Conservation (phyloP, 2,888 invertebrate species). For the Octodonta nipae region DNA sequence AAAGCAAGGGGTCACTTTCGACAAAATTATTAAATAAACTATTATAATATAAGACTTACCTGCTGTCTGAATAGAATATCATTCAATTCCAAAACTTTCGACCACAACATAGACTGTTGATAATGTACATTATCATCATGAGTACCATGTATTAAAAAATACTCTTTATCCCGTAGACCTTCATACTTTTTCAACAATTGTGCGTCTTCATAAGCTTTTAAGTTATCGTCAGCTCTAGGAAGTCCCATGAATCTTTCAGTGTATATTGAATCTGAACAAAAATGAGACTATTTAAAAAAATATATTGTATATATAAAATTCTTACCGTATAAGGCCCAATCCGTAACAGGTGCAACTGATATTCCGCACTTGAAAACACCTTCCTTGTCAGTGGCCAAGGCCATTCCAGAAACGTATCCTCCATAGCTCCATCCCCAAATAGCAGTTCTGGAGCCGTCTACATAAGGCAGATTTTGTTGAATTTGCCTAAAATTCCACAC, state of each 20-base stretch:
- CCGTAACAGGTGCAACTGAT: slow-evolving; percentile 91
- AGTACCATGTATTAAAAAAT: slow-evolving; percentile 86
- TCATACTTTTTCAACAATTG: slow-evolving; percentile 59
- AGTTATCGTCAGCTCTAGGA: slow-evolving; percentile 57
- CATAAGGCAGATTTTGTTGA: slow-evolving; percentile 52
- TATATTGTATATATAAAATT: no score
- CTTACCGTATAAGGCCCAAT: slow-evolving; percentile 89
- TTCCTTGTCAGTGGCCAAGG: slow-evolving; percentile 61
- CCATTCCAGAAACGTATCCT: slow-evolving; percentile 82
- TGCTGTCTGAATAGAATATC: slow-evolving; percentile 86
- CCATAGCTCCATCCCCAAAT: slow-evolving; percentile 99
- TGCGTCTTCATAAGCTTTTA: slow-evolving; percentile 57
- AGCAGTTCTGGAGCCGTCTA: slow-evolving; percentile 69
- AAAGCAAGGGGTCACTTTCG: no score
- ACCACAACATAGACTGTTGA: slow-evolving; percentile 87
- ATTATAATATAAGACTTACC: no score
- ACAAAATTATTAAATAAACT: no score
- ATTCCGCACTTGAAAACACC: slow-evolving; percentile 83
- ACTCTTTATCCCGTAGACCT: slow-evolving; percentile 54
- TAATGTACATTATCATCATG: slow-evolving; percentile 94
- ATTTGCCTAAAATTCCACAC: slow-evolving; percentile 40
- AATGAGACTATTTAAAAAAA: not conserved
- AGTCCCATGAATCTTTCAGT: slow-evolving; percentile 93
- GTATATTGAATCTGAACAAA: slow-evolving; percentile 74
- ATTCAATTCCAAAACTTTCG: slow-evolving; percentile 67